phyloP scores from a whole-genome alignment of 2,113 vertebrate genomes.

The Sinocyclocheilus rhinocerous region DNA sequence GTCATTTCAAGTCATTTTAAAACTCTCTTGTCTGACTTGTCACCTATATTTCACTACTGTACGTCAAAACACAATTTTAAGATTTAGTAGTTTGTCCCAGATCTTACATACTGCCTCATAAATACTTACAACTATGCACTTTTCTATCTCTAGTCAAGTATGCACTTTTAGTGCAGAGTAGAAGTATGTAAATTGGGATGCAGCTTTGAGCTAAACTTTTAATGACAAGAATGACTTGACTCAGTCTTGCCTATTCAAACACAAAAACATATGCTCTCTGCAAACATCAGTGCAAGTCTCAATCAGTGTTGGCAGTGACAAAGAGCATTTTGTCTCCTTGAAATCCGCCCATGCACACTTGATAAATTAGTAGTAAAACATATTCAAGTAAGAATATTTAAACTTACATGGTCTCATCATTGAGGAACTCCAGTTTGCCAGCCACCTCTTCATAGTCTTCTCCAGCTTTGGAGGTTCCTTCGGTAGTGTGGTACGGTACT shows the following conservation, averaged over 20 bases:
- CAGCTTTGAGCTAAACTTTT: conserved; percentile 1
- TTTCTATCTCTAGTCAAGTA: no score
- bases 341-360: background rate
- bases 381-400: background rate
- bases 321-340: background rate
- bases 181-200: background rate
- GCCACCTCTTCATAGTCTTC: conserved; percentile 84
- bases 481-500: conserved; percentile 79
- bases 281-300: background rate
- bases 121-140: background rate
- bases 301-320: background rate
- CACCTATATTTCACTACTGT: background rate
- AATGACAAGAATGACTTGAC: background rate
- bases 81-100: background rate
- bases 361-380: background rate
- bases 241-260: background rate
- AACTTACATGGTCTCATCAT: conserved; percentile 86
- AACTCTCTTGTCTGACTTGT: background rate
- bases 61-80: background rate
- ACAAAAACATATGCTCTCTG: conserved; percentile 10
- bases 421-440: conserved; percentile 83
- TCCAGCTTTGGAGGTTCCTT: conserved; percentile 80
- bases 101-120: background rate
- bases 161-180: background rate
- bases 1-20: no score